phyloP scores from a whole-genome alignment of 2,113 vertebrate genomes.

The Dasyprocta punctata region DNA sequence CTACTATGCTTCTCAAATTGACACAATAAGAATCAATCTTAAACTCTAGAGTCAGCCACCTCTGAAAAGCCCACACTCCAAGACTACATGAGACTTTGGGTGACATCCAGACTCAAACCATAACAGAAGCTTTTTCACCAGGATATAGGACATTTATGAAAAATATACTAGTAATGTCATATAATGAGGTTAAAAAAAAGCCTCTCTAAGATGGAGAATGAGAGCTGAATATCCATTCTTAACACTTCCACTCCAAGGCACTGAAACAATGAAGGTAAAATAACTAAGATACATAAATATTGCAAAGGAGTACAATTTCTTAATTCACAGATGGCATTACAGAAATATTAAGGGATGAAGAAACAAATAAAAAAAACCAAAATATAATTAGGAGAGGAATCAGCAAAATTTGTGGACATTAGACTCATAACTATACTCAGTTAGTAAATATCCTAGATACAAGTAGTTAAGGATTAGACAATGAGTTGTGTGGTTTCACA shows the following conservation, averaged over 20 bases:
- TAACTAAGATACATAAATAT: not conserved
- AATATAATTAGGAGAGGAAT: not conserved
- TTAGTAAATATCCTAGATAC: not conserved
- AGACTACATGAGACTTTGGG: not conserved
- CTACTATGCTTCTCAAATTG: not conserved
- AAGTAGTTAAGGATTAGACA: not conserved
- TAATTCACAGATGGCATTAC: not conserved
- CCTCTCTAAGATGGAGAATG: not conserved
- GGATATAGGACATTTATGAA: not conserved
- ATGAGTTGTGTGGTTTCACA: rapidly evolving
- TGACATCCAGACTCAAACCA: not conserved
- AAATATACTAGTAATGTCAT: not conserved
- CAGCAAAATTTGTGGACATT: not conserved
- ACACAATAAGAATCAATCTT: not conserved
- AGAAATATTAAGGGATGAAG: not conserved
- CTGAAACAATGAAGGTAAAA: not conserved
- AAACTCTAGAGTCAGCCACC: not conserved
- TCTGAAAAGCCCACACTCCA: not conserved
- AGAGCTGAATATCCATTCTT: not conserved
- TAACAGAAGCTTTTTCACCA: not conserved
- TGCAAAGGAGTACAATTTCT: not conserved
- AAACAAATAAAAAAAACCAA: not conserved
- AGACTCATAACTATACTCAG: not conserved
- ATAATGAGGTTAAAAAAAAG: not conserved
- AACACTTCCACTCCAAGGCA: not conserved